A percentile compares a stretch with the other conserved stretches of the same genome.
These are phyloP conservation scores for Amiota minor DNA, from an alignment of 2,888 invertebrate species.

Conservation along the genomic window DNA sequence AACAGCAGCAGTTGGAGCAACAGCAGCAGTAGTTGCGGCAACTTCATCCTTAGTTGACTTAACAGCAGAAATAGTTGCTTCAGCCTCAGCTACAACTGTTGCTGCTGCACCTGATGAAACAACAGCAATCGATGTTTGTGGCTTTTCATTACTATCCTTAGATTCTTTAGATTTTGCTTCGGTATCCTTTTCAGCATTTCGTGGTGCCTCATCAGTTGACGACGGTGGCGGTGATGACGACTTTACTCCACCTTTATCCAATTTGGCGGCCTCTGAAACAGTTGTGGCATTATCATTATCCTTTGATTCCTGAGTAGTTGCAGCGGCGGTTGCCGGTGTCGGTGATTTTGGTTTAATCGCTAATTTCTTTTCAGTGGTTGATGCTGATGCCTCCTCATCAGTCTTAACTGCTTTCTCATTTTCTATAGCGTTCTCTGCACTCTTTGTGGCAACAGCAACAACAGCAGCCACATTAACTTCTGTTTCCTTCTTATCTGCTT, in stretches of 20 bases:
- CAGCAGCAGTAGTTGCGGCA: background rate
- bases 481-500: slow-evolving; percentile 33
- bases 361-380: slow-evolving; percentile 21
- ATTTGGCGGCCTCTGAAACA: background rate
- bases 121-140: background rate
- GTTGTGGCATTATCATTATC: background rate
- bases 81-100: slow-evolving; percentile 42
- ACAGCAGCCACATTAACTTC: background rate
- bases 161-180: slow-evolving; percentile 5
- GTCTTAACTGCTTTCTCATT: background rate
- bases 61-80: slow-evolving; percentile 28
- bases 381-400: slow-evolving; percentile 37
- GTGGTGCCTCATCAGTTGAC: background rate
- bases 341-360: background rate
- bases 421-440: slow-evolving; percentile 39
- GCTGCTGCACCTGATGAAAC: background rate
- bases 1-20: slow-evolving; percentile 12
- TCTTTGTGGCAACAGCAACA: slow-evolving; percentile 17
- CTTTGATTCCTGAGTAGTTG: background rate
- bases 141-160: no score
- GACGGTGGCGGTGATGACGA: background rate
- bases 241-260: background rate
- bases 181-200: background rate
- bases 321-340: background rate
- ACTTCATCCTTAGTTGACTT: background rate